Conservation (phyloP, 35 echinoderm and acorn worm species). For the Heliocidaris tuberculata region DNA sequence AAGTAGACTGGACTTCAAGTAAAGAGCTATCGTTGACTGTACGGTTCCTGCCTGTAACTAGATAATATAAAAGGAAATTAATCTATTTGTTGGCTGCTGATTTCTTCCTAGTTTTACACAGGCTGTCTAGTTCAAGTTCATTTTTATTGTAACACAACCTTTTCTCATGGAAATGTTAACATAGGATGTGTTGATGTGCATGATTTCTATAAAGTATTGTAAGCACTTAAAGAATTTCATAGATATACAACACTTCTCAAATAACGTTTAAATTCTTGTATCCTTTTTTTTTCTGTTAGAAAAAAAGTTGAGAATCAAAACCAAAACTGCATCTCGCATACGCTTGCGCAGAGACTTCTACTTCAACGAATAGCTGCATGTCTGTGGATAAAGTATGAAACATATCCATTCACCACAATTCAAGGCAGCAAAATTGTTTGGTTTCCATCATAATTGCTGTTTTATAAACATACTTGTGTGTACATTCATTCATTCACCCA, state of each 20-base stretch:
- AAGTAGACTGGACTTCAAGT: neutral
- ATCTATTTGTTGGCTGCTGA: neutral
- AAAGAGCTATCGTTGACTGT: neutral
- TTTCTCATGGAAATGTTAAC: neutral
- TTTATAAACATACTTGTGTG: neutral
- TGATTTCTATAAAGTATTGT: neutral
- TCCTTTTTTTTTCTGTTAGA: neutral
- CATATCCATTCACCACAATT: neutral
- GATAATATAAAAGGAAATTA: neutral
- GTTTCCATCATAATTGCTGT: neutral
- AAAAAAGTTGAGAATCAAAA: neutral
- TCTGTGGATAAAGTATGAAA: neutral
- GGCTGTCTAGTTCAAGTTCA: neutral
- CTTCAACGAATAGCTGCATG: neutral
- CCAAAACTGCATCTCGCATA: neutral
- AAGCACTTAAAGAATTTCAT: neutral
- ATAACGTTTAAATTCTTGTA: neutral
- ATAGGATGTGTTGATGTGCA: neutral
- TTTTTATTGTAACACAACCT: neutral
- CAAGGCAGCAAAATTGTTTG: neutral
- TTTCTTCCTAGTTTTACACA: too few species aligned
- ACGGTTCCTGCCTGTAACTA: neutral
- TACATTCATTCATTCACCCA: neutral
- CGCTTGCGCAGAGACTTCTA: too few species aligned
- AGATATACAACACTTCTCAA: neutral